phyloP scores from a whole-genome alignment of 2,113 vertebrate genomes.

The Herpailurus yagouaroundi region DNA sequence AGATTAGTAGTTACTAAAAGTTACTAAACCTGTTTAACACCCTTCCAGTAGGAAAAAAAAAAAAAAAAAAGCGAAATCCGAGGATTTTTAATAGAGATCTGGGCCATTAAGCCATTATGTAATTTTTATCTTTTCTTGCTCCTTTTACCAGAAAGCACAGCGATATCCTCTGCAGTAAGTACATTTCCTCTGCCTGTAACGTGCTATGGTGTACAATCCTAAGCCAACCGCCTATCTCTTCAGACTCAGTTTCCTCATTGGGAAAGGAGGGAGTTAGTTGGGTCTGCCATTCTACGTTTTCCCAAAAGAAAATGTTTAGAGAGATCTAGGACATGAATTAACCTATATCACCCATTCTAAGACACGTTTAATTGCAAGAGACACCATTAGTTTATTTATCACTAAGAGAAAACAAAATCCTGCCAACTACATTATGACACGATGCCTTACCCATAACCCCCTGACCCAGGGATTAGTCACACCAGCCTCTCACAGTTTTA shows the following conservation, averaged over 20 bases:
- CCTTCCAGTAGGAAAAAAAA: not conserved
- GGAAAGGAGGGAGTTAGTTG: not conserved
- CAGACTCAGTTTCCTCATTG: not conserved
- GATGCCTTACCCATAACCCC: not conserved
- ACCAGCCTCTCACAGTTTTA: not conserved
- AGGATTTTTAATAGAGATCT: not conserved
- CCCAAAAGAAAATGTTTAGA: constrained; percentile 17
- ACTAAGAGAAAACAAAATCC: not conserved
- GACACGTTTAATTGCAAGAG: not conserved
- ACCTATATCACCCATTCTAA: not conserved
- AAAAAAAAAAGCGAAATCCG: not conserved
- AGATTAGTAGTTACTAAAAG: constrained; percentile 30
- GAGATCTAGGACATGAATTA: not conserved
- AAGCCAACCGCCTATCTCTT: not conserved
- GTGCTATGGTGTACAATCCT: not conserved
- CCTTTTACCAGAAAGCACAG: constrained; percentile 23
- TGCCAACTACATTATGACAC: not conserved
- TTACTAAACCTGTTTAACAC: constrained; percentile 15
- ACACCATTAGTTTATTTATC: not conserved
- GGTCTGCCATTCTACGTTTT: not conserved
- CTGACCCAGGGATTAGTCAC: not conserved
- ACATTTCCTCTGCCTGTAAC: not conserved
- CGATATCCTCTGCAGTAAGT: constrained; percentile 22
- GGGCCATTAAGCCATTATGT: not conserved
- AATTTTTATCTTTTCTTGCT: constrained; percentile 65